Evolutionary conservation across 2,113 vertebrate species (phyloP).

Genomic region (Maccullochella peelii): DNA sequence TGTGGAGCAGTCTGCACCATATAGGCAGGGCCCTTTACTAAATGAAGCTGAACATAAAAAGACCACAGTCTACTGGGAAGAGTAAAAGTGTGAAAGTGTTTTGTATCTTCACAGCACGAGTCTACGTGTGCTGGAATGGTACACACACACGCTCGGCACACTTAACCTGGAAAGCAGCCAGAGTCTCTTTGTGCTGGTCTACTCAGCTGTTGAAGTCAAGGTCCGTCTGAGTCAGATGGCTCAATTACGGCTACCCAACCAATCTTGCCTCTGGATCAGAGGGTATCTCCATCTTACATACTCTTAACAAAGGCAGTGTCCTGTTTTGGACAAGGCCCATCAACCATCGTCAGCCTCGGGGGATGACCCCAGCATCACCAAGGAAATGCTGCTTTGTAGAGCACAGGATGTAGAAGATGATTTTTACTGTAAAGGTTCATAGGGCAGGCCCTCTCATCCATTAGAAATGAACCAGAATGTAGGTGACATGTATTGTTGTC

Average conservation of each 20-base stretch:
- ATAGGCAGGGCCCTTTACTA: not conserved
- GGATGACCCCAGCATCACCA: conserved; percentile 27
- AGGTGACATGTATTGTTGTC: not conserved
- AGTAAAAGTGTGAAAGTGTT: conserved; percentile 44
- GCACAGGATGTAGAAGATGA: conserved; percentile 12
- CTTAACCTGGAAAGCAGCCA: conserved; percentile 71
- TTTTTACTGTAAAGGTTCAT: not conserved
- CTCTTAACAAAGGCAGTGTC: conserved; percentile 37
- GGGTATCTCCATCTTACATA: conserved; percentile 46
- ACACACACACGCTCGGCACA: conserved; percentile 36
- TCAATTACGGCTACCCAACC: conserved; percentile 65
- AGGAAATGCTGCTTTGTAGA: conserved; percentile 25
- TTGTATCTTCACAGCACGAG: conserved; percentile 56
- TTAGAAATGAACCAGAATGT: not conserved
- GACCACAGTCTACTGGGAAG: conserved; percentile 20
- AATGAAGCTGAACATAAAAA: conserved; percentile 35
- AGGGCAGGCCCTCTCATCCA: not conserved
- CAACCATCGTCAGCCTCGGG: conserved; percentile 33
- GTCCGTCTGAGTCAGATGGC: conserved; percentile 63
- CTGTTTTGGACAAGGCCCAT: conserved; percentile 58
- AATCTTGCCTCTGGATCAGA: conserved; percentile 49
- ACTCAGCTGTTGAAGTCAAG: conserved; percentile 66
- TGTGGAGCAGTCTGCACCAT: conserved; percentile 5
- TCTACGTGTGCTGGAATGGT: conserved; percentile 46
- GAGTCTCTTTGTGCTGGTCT: conserved; percentile 68